These are phyloP conservation scores for Melospiza melodia DNA, from an alignment of 2,113 vertebrate species.

Conservation along the genomic window DNA sequence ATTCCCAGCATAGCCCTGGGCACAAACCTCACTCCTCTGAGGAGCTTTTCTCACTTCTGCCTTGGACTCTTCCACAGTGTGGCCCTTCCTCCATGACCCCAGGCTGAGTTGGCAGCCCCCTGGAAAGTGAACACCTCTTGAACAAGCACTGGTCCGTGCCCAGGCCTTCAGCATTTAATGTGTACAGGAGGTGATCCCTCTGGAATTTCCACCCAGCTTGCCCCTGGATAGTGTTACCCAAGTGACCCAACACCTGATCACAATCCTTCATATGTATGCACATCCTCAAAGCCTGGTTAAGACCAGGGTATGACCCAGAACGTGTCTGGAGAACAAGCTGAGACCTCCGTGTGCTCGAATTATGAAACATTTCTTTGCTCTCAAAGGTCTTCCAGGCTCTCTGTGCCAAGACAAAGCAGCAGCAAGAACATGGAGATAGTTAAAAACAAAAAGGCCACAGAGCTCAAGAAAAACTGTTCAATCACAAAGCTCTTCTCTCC, in stretches of 20 bases:
- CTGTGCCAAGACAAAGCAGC: neutral
- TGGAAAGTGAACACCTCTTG: neutral
- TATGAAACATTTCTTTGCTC: neutral
- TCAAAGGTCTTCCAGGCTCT: neutral
- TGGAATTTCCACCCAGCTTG: neutral
- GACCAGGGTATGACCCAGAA: neutral
- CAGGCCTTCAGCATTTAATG: neutral
- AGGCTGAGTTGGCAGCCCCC: neutral
- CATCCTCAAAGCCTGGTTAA: neutral
- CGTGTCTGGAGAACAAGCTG: neutral
- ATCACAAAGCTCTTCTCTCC: neutral
- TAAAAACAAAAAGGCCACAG: neutral
- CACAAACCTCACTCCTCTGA: neutral
- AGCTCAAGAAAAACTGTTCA: neutral
- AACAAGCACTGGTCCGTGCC: accelerated
- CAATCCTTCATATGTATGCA: neutral
- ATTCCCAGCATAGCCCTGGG: neutral
- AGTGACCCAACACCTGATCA: neutral
- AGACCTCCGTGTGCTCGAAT: neutral
- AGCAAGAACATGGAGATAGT: neutral
- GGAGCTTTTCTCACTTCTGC: neutral
- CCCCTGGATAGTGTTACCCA: neutral
- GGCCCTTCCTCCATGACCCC: neutral
- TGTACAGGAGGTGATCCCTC: neutral
- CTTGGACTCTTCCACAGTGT: neutral